Evolutionary conservation across 92 coral and sea anemone genomes (phyloP).

Genomic region (Zoanthus solanderi): DNA sequence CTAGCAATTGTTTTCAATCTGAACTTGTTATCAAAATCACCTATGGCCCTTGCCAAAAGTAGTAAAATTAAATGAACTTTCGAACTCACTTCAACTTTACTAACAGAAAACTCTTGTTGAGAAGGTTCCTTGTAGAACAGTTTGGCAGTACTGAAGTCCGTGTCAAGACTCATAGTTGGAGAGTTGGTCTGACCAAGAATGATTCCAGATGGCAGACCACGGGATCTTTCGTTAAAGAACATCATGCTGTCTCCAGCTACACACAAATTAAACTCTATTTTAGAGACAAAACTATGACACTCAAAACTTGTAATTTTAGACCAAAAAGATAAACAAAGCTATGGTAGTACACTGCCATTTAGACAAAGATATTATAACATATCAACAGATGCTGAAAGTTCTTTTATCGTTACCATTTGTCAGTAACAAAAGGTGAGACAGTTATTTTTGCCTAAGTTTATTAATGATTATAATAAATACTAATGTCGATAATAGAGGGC

Average conservation of each 20-base stretch:
- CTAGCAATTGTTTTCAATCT: too few relatives aligned
- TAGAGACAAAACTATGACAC: not conserved
- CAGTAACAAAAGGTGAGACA: too few relatives aligned
- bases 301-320: not conserved
- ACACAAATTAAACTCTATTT: not conserved
- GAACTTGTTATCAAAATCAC: too few relatives aligned
- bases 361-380: too few relatives aligned
- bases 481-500: too few relatives aligned
- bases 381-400: too few relatives aligned
- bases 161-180: slow-evolving; percentile 70
- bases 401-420: too few relatives aligned
- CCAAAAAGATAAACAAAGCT: not conserved
- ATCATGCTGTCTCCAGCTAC: slow-evolving; percentile 58
- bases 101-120: slow-evolving; percentile 53
- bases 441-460: too few relatives aligned
- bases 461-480: too few relatives aligned
- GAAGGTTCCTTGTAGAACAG: slow-evolving; percentile 65
- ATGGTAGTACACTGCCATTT: too few relatives aligned
- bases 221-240: slow-evolving; percentile 80
- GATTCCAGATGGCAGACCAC: slow-evolving; percentile 89
- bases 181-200: slow-evolving; percentile 73
- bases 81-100: slow-evolving; percentile 76
- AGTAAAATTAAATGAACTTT: too few relatives aligned
- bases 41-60: too few relatives aligned
- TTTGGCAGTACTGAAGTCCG: slow-evolving; percentile 70